Evolutionary conservation across 2,888 invertebrate genomes (phyloP).

Genomic region (Sepioteuthis lessoniana): DNA sequence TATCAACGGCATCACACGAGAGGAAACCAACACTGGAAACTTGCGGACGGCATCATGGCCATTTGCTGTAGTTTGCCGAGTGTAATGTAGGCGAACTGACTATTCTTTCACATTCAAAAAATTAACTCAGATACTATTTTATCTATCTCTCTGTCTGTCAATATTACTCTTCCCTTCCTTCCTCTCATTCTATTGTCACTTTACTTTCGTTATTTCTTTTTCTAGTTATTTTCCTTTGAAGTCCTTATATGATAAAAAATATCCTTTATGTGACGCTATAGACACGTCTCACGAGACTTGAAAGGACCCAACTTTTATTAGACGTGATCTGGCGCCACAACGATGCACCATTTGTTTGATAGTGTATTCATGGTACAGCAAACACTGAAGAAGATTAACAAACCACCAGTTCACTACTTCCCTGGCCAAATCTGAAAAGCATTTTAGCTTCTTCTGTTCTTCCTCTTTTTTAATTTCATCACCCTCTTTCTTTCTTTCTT

Average conservation of each 20-base stretch:
- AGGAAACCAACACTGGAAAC: not conserved
- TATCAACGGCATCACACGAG: not conserved
- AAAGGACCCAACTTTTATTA: slow-evolving; percentile 13
- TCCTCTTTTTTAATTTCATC: not conserved
- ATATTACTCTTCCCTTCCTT: not conserved
- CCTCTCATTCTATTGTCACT: not conserved
- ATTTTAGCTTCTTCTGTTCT: not conserved
- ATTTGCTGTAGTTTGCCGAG: slow-evolving; percentile 33
- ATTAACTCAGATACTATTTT: not conserved
- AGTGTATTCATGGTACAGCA: not conserved
- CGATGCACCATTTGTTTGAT: slow-evolving; percentile 33
- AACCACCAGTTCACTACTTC: not conserved
- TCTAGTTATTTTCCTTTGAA: slow-evolving; percentile 20
- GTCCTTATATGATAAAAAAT: not conserved
- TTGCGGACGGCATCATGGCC: slow-evolving; percentile 23
- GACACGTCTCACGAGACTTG: slow-evolving; percentile 10
- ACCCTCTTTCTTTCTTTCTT: too few species aligned
- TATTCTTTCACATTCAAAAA: not conserved
- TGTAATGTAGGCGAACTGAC: slow-evolving; percentile 2
- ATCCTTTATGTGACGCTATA: slow-evolving; percentile 23
- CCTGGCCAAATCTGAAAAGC: not conserved
- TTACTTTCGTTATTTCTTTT: slow-evolving; percentile 11
- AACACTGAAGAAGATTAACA: slow-evolving; percentile 33
- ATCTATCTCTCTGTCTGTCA: not conserved
- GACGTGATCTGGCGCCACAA: slow-evolving; percentile 33